Evolutionary conservation across 2,113 vertebrate genomes (phyloP), one percentile per base, ranked within the genome.

Genomic region (Dissostichus mawsoni): DNA sequence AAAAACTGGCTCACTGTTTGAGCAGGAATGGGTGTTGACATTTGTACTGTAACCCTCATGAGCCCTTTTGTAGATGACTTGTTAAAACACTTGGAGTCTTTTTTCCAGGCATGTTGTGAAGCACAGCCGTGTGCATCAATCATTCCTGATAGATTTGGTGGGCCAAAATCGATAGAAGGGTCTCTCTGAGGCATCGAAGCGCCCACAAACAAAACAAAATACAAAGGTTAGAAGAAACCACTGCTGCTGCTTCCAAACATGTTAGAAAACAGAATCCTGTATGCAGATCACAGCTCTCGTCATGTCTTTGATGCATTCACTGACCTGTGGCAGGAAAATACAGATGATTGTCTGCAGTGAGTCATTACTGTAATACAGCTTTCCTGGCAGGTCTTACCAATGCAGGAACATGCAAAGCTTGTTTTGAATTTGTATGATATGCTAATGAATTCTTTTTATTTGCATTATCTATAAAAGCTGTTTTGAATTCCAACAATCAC

Each of bases 391-490:
- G 20, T 65, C 29, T 4, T 47, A 45, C 9, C 5, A 23, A 33
- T 44, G 5, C 13, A 12, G 56, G 48, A 67, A 55, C 8, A 83
- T 88, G 65, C 76, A 79, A 90, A 89, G 66, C 13, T 2, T 23
- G 11, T 13, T 48, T 41, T 17, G 9, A 69, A 82, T 84, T 76
- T 87, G 72, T 61, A 82, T 78, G 53, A 1, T 10, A 65, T 33
- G 17, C 12, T 23, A 10, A n/a, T 56, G 20, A 4, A 23, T 29
- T 11, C 47, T 57, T 50, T 41, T 20, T 17, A 44, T 64, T 65
- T 69, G 36, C 45, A 7, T 47, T 62, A 4, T n/a, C 66, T 4
- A 17, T 23, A 12, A 20, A 5, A 1, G 48, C 29, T 55, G 3
- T 36, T 58, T 41, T 20, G 11, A 58, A 56, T 52, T 51, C 17